Evolutionary conservation across 1,140 invertebrate species (phyloP).

Genomic region (Micrasema longulum): DNA sequence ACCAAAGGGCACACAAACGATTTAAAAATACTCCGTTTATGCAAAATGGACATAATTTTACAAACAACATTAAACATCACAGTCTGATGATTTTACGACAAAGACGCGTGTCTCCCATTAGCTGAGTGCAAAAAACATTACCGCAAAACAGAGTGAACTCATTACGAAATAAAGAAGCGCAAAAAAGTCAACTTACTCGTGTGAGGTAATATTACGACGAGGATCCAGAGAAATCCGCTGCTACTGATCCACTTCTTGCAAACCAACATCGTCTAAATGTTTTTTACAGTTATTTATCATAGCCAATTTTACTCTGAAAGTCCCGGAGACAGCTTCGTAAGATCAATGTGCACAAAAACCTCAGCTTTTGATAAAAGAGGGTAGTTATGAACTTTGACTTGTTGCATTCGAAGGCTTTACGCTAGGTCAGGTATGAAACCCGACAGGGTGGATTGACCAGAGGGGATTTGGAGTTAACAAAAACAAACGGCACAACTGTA

Average conservation of each 20-base stretch:
- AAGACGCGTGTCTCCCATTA: no score
- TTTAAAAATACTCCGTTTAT: no score
- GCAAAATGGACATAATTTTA: no score
- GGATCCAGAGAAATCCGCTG: neutral
- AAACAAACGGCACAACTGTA: no score
- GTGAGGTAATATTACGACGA: constrained; percentile 1
- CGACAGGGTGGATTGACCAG: neutral
- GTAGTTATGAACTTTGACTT: neutral
- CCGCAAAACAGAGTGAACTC: no score
- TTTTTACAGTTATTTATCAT: constrained; percentile 6
- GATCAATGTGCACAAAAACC: neutral
- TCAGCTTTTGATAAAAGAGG: neutral
- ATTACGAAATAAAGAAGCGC: no score
- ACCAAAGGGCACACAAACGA: no score
- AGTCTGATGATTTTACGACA: no score
- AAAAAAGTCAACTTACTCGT: constrained; percentile 8
- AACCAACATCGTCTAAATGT: constrained; percentile 17
- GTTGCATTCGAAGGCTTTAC: constrained; percentile 1
- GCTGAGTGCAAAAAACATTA: no score
- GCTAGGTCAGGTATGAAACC: constrained; percentile 23
- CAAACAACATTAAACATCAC: no score
- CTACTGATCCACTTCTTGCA: constrained; percentile 4
- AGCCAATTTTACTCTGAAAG: neutral
- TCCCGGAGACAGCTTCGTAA: neutral
- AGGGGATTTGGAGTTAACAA: no score